Base-by-base conservation (phyloP, 2,888 invertebrate species). In the Platerodrilus igneus region DNA sequence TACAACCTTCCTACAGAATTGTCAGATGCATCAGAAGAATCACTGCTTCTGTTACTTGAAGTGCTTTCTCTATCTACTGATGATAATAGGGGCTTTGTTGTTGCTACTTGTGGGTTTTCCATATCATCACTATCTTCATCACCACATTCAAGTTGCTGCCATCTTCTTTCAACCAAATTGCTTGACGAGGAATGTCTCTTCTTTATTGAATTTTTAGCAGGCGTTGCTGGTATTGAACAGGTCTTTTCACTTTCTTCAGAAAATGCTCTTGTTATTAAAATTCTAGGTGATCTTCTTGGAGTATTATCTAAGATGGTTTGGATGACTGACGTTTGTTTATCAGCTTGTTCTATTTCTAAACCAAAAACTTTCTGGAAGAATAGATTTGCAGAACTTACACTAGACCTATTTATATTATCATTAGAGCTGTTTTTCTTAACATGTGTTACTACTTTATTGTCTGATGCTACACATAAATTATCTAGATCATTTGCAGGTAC, bases 221-320 rank as follows among this genome's bases (percentile, higher is more conserved):
- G 67, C 6, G 67, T 60, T 11, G 53, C 55, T 2, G 62, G 60
- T 22, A 71, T 70, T 0, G 77, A 73, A 14, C 72, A 75, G 1
- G 73, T 73, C 38, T 65, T 67, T 45, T 81, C 82, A 55, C 79
- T 80, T 57, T 84, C 83, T 56, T 83, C 83, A 10, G 83, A 83
- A 71, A 78, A 79, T 2, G 84, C 83, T 30, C 83, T 69, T 1
- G 84, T 84, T 48, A 85, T 83, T 5, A 83, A 74, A 37, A 84
- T 84, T 36, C 79, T 73, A 1, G 85, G 84, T 4, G 83, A 83
- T 43, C 47, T 53, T 40, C 57, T 59, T 3, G 58, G 58, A 0
- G 53, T 51, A 5, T 37, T 62, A 51, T 51, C 64, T 58, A 52
- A 68, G 66, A 56, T 55, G 9, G 48, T 56, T 27, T 52, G 52